Base-by-base conservation (phyloP, 2,797 vertebrate genomes). In the Enteromius treurensis region DNA sequence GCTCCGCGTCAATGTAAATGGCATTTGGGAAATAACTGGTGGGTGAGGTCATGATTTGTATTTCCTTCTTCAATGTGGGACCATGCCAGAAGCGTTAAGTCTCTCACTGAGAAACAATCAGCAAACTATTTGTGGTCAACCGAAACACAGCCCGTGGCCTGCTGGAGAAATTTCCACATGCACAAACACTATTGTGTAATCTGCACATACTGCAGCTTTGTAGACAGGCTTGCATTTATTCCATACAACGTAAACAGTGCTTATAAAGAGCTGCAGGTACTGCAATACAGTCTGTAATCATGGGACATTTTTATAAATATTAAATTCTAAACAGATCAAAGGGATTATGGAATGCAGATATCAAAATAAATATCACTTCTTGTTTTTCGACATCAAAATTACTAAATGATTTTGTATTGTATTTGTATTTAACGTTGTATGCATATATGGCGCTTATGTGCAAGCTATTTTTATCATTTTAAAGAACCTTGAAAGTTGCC, bases 21-120 rank as follows among this genome's bases (percentile, higher is more conserved):
- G 32, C 29, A 68, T 79, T 79, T 74, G 26, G 17, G 45, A 62
- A 84, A 83, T 82, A 65, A 73, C 26, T 77, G 70, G 75, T 73
- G 77, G 70, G 87, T 86, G 85, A 88, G 84, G 79, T 89, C 79
- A 87, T 64, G 60, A 80, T 87, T 73, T 87, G 77, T 85, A 82
- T 79, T 78, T 81, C 77, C 79, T 79, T 73, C 71, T 84, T 84
- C 62, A 86, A 37, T 79, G 40, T 23, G 67, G 73, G 77, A 67
- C 64, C 6, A n/a, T 83, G 83, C 73, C 77, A 83, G 70, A 80
- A 85, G 74, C 32, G 19, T 62, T 32, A 80, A 85, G 47, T 77
- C 81, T 84, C 55, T 78, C 23, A 79, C 58, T 77, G 65, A 81
- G 86, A 86, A 78, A 87, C 84, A 86, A 87, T 86, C 84, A 83